Base-by-base conservation (phyloP, 1,140 invertebrate species). In the Andrena cerasifolii region DNA sequence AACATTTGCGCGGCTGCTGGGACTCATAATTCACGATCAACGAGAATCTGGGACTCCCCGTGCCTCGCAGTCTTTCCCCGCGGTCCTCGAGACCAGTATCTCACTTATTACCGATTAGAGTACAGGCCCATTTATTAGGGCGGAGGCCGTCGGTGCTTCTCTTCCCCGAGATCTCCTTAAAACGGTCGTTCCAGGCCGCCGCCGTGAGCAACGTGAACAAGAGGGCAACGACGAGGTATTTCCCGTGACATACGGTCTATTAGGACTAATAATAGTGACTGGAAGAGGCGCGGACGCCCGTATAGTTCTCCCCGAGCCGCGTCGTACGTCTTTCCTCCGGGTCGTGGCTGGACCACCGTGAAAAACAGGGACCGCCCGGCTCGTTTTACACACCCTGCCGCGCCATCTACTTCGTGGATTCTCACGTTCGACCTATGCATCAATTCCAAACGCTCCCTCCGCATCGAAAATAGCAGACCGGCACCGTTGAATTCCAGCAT, bases 191-290 rank as follows among this genome's bases (percentile, higher is more conserved):
- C 8, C 33, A 40, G 21, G 5, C 0, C 54, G 36, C 7, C 54
- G 43, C 14, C 10, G 43, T 31, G 56, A 53, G 53, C 59, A 65
- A 62, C 10, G 43, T 31, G 56, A 53, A 65, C 59, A 65, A 62
- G 56, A 66, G 61, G 24, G n/a, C 33, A 31, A n/a, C 65, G 61
- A 21, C 73, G 61, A 84, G 75, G 75, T 78, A 40, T 77, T 68
- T 58, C 77, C 65, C n/a, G 76, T 87, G 87, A 90, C 91, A 91
- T 88, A 90, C 90, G 89, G 88, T 86, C 88, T 90, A 92, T 92
- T 90, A 91, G 86, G 82, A 88, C 90, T 91, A 92, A 91, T 91
- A 91, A 91, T 92, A 91, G 90, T 80, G 80, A 80, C 47, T 65
- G 70, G 67, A 80, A 59, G 74, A 81, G 56, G 65, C 71, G 43